A percentile compares a stretch with the other conserved stretches of the same genome.
These are phyloP conservation scores for Anthoptus insignis DNA, from an alignment of 2,888 invertebrate genomes.

Conservation along the genomic window DNA sequence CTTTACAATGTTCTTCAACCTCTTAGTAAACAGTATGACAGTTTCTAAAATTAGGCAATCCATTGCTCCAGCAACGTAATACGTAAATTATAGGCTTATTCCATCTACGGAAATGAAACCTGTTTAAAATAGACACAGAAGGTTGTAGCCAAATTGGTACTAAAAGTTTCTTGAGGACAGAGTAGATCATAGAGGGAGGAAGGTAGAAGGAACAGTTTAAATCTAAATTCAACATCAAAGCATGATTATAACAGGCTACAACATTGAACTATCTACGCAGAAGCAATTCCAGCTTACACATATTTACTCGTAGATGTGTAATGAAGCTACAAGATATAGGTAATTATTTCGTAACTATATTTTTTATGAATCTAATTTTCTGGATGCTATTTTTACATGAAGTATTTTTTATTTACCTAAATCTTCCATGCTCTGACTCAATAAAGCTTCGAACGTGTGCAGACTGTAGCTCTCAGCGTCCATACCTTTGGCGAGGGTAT, in stretches of 20 bases:
- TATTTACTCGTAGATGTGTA: slow-evolving; percentile 21
- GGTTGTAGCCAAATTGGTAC: neutral
- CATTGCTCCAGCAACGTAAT: neutral
- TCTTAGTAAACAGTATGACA: no score
- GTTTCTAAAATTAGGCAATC: no score
- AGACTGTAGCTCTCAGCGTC: slow-evolving; percentile 98
- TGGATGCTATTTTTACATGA: slow-evolving; percentile 32
- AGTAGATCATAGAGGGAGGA: slow-evolving; percentile 7
- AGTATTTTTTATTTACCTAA: slow-evolving; percentile 88
- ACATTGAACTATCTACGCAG: slow-evolving; percentile 39
- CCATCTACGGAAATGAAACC: no score
- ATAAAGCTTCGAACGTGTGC: slow-evolving; percentile 97
- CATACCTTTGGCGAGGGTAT: slow-evolving; percentile 97
- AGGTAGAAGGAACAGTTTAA: slow-evolving; percentile 17
- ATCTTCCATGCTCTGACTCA: slow-evolving; percentile 98
- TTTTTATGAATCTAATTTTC: slow-evolving; percentile 23
- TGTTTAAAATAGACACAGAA: no score
- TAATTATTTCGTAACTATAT: slow-evolving; percentile 24
- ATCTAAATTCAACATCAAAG: slow-evolving; percentile 34
- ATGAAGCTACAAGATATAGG: slow-evolving; percentile 39
- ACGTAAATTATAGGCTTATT: neutral
- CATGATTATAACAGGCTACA: slow-evolving; percentile 35
- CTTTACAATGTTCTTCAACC: no score
- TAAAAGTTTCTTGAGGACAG: slow-evolving; percentile 2
- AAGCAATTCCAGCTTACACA: slow-evolving; percentile 29